A percentile compares a stretch with the other conserved stretches of the same genome.
Evolutionary conservation across 2,888 invertebrate genomes (phyloP).

Genomic region (Tetanocera ferruginea): DNA sequence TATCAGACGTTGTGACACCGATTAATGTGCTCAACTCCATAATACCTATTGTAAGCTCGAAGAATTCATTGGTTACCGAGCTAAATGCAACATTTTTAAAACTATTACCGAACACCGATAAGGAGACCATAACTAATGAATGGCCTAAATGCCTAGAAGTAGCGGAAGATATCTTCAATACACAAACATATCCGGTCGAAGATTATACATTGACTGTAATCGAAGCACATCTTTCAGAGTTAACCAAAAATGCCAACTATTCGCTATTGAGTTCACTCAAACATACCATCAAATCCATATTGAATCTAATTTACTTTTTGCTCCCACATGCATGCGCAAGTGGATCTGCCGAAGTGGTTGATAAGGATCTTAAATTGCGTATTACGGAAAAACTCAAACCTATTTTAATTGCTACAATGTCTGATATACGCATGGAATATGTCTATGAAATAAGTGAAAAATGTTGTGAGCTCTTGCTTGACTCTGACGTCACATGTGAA

Average conservation of each 20-base stretch:
- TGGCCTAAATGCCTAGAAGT: constrained; percentile 67
- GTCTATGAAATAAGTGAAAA: constrained; percentile 74
- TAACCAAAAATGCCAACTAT: constrained; percentile 62
- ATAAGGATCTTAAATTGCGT: constrained; percentile 44
- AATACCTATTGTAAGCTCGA: constrained; percentile 66
- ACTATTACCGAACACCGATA: constrained; percentile 66
- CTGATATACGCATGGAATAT: constrained; percentile 83
- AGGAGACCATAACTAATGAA: constrained; percentile 65
- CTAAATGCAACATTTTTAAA: constrained; percentile 65
- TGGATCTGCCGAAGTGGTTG: neutral
- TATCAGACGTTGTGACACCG: constrained; percentile 62
- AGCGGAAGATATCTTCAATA: constrained; percentile 61
- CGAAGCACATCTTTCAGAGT: constrained; percentile 67
- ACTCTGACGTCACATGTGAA: constrained; percentile 70
- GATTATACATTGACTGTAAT: constrained; percentile 67
- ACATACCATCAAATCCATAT: constrained; percentile 66
- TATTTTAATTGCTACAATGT: constrained; percentile 75
- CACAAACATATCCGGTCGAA: constrained; percentile 67
- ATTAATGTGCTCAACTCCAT: constrained; percentile 63
- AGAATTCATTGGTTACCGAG: constrained; percentile 65
- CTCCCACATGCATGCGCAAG: constrained; percentile 54
- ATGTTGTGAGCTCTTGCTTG: constrained; percentile 73
- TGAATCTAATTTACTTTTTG: constrained; percentile 63
- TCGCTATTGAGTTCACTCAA: constrained; percentile 66
- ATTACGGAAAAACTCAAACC: constrained; percentile 62